Base-by-base conservation (phyloP, 2,888 invertebrate genomes). In the Calliphora vomitoria region DNA sequence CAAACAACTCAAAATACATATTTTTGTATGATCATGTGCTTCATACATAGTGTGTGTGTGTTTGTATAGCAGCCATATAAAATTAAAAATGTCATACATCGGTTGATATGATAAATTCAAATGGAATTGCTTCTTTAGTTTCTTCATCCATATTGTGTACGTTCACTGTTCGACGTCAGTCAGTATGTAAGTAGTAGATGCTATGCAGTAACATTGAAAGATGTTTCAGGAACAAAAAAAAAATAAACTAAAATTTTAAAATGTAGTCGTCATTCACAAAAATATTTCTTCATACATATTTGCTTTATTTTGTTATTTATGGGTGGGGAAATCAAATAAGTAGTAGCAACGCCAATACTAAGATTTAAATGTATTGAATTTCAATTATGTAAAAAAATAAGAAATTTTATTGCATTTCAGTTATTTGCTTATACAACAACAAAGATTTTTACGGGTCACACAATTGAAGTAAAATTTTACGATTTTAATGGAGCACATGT, bases 61-160 rank as follows among this genome's bases (percentile, higher is more conserved):
- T 8, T 6, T 44, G 62, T 25, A 35, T 64, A 66, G 38, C 11
- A 75, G 64, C 50, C 58, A 62, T 50, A 66, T 53, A 58, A 74
- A 80, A 74, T 74, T 69, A 44, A 85, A 80, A 85, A 86, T 81
- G 85, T 80, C 86, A 88, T 88, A 86, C 85, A 81, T 86, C 83
- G 85, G 75, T 83, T 82, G 82, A 91, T 90, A 91, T 91, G 91
- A 92, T 92, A 91, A 91, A 91, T 91, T 91, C 90, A 90, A 90
- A 91, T 91, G 90, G 90, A 92, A 92, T 92, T 89, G 90, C 90
- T 89, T 87, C 76, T 81, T 88, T 88, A 88, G 87, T 80, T 85
- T 84, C 78, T 66, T 60, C 83, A 78, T 75, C 69, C 41, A 38
- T 20, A 35, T 64, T 25, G 64, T 81, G 44, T 44, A 68, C 41